phyloP scores from a whole-genome alignment of 2,797 vertebrate genomes.

The Cryptoprocta ferox region DNA sequence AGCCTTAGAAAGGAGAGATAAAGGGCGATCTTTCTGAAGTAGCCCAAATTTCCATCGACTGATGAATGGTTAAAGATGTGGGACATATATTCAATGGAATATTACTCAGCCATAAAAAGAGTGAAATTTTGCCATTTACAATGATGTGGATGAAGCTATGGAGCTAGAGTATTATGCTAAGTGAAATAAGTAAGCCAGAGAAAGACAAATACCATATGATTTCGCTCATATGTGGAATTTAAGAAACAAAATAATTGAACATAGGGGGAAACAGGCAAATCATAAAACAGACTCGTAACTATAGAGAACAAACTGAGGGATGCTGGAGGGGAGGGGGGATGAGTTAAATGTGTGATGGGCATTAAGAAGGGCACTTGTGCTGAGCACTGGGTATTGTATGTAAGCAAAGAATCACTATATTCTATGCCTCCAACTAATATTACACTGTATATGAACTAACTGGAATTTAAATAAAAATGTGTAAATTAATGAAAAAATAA shows the following conservation, averaged over 20 bases:
- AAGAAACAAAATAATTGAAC: background rate
- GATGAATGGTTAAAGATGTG: background rate
- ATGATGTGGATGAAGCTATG: background rate
- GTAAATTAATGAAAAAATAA: background rate
- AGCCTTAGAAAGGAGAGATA: background rate
- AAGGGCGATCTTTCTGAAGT: constrained; percentile 48
- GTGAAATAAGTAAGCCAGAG: background rate
- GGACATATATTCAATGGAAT: background rate
- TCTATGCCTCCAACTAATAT: background rate
- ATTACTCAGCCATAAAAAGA: background rate
- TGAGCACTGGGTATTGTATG: background rate
- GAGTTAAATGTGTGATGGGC: background rate
- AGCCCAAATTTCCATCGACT: background rate
- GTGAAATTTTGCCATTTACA: background rate
- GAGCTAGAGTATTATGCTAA: background rate
- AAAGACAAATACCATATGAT: background rate
- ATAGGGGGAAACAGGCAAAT: background rate
- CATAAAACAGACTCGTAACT: background rate
- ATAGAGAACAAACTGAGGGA: background rate
- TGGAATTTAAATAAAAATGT: background rate
- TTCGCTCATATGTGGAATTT: background rate
- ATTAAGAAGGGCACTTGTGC: background rate
- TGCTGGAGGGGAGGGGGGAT: background rate
- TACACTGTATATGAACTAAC: background rate
- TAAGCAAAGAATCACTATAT: background rate